Conservation (phyloP, 2,888 invertebrate genomes). For the Cantharis rufa region DNA sequence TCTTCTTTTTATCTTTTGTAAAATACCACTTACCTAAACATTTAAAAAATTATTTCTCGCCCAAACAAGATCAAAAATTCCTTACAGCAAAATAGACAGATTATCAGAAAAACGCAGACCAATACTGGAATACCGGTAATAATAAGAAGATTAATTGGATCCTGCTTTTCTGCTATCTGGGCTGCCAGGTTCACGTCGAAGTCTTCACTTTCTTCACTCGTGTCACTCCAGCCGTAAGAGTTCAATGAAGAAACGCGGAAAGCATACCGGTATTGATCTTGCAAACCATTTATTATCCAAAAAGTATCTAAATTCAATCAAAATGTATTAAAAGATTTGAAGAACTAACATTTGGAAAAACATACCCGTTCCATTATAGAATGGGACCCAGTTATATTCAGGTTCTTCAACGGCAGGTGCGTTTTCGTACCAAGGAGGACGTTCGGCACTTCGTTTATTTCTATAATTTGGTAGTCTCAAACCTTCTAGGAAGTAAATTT, state of each 20-base stretch:
- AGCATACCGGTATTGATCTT: slow-evolving; percentile 65
- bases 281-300: slow-evolving; percentile 76
- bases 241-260: slow-evolving; percentile 82
- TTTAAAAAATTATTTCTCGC: not conserved
- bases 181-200: slow-evolving; percentile 58
- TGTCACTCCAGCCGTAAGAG: slow-evolving; percentile 79
- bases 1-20: slow-evolving; percentile 67
- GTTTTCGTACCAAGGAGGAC: slow-evolving; percentile 50
- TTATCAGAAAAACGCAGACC: slow-evolving; percentile 54
- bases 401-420: slow-evolving; percentile 63
- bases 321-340: not conserved
- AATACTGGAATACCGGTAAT: slow-evolving; percentile 66
- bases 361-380: slow-evolving; percentile 78
- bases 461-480: slow-evolving; percentile 49
- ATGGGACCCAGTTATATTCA: slow-evolving; percentile 63
- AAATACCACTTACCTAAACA: slow-evolving; percentile 47
- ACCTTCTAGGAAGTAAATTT: slow-evolving; percentile 77
- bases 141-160: slow-evolving; percentile 59
- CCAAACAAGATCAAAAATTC: not conserved
- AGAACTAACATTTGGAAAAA: not conserved
- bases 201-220: slow-evolving; percentile 69
- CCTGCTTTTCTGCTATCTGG: slow-evolving; percentile 59
- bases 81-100: slow-evolving; percentile 59
- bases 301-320: slow-evolving; percentile 65
- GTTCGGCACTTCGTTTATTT: slow-evolving; percentile 47